Evolutionary conservation across 2,113 vertebrate genomes (phyloP), one percentile per base, ranked within the genome.

Genomic region (Penelope pileata): DNA sequence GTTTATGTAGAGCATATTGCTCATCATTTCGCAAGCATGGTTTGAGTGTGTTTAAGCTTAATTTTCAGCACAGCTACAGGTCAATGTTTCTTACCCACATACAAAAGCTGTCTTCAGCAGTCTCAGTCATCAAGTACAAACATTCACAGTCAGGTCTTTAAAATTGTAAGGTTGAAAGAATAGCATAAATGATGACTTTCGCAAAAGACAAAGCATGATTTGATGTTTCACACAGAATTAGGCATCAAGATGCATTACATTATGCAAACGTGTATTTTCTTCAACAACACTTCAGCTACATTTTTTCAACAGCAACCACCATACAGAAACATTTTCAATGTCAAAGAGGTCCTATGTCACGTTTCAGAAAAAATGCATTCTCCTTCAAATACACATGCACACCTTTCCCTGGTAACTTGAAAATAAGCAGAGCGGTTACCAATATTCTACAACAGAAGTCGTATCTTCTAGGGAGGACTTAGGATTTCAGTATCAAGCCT

Each of bases 191-290:
- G n/a, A 43, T 5, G 7, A 59, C 8, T 26, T 85, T 54, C 64
- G 36, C 66, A 73, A 38, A 58, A 89, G 79, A 70, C n/a, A 86
- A 58, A 74, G 26, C 29, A 69, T 14, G 9, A 12, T 69, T 87
- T 56, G 45, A 16, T 26, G 12, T 42, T 51, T 64, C 45, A 73
- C 10, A 42, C 18, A 40, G 26, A 66, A 23, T 59, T 45, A 53
- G 16, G 29, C 47, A 70, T 1, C 1, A 32, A 63, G 68, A 70
- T n/a, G 16, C 23, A 77, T 18, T 2, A 1, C 1, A 0, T 42
- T 82, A 50, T 26, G 24, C 1, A 4, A 70, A 47, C 9, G 29
- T 3, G 62, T 70, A 4, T 43, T 85, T 88, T 93, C 40, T 9
- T 63, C n/a, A n/a, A n/a, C n/a, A n/a, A n/a, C n/a, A n/a, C n/a